Conservation (phyloP, 2,888 invertebrate species). For the Rotaria socialis region DNA sequence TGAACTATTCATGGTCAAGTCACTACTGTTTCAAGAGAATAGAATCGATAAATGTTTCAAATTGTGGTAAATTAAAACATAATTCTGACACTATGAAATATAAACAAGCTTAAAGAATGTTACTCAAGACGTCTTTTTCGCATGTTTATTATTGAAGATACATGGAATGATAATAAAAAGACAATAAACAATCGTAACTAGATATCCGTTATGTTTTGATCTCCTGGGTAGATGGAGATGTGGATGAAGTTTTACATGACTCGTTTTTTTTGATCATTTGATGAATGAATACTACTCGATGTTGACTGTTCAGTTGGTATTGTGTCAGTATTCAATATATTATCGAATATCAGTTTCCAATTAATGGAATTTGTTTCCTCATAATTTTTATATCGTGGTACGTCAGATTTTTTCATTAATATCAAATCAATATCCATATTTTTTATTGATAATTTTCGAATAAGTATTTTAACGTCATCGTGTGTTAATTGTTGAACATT, state of each 20-base stretch:
- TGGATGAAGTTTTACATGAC: background rate
- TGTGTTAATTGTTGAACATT: slow-evolving; percentile 42
- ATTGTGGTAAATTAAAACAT: too few species aligned
- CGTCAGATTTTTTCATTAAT: background rate
- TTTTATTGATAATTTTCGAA: background rate
- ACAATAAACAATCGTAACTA: too few species aligned
- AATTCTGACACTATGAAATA: too few species aligned
- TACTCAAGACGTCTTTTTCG: too few species aligned
- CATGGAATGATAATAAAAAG: too few species aligned
- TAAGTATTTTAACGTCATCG: slow-evolving; percentile 38
- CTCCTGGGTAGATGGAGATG: background rate
- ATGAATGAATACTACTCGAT: background rate
- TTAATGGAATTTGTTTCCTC: background rate
- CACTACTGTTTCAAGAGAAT: too few species aligned
- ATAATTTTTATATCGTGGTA: background rate
- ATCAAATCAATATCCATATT: background rate
- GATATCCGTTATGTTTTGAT: too few species aligned
- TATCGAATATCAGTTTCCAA: background rate
- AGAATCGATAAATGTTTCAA: too few species aligned
- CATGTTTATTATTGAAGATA: too few species aligned
- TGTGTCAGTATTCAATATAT: background rate
- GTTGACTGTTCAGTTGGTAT: background rate
- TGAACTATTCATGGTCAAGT: too few species aligned
- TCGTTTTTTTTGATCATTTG: background rate
- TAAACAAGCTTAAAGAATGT: too few species aligned